A percentile compares a stretch with the other conserved stretches of the same genome.
Conservation (phyloP, 1,140 invertebrate genomes). For the Notospermus geniculatus region DNA sequence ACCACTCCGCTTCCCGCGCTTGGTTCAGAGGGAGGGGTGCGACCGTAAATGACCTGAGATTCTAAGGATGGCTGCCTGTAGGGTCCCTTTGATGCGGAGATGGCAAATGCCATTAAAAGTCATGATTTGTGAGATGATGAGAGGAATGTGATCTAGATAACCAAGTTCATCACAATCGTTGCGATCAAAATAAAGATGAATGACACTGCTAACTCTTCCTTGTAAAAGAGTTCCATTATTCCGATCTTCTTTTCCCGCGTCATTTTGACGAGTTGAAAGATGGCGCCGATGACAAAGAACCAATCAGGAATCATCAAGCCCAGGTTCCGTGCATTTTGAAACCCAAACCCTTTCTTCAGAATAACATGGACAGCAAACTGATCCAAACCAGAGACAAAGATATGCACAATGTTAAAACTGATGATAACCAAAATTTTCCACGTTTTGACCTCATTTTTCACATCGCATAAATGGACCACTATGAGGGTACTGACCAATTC, state of each 20-base stretch:
- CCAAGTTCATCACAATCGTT: conserved; percentile 35
- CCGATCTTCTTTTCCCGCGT: conserved; percentile 29
- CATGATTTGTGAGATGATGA: too few species aligned
- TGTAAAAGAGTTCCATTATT: conserved; percentile 40
- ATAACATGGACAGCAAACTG: conserved; percentile 75
- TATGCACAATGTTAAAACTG: conserved; percentile 68
- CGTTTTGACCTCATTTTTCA: conserved; percentile 61
- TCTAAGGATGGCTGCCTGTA: too few species aligned
- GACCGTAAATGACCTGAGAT: too few species aligned
- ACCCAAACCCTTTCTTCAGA: conserved; percentile 64
- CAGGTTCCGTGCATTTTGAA: conserved; percentile 66
- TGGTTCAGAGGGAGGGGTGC: too few species aligned
- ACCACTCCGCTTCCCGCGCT: too few species aligned
- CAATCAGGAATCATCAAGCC: conserved; percentile 75
- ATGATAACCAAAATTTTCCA: conserved; percentile 66
- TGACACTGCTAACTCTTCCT: conserved; percentile 46
- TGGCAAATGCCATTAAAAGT: too few species aligned
- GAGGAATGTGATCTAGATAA: conserved; percentile 19
- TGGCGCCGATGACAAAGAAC: conserved; percentile 66
- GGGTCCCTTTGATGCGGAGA: too few species aligned
- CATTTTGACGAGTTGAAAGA: conserved; percentile 51
- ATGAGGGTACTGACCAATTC: conserved; percentile 70
- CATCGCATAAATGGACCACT: conserved; percentile 57
- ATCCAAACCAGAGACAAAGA: conserved; percentile 71
- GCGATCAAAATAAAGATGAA: conserved; percentile 38